Base-by-base conservation (phyloP, 2,797 vertebrate species). In the Lacerta viridis region DNA sequence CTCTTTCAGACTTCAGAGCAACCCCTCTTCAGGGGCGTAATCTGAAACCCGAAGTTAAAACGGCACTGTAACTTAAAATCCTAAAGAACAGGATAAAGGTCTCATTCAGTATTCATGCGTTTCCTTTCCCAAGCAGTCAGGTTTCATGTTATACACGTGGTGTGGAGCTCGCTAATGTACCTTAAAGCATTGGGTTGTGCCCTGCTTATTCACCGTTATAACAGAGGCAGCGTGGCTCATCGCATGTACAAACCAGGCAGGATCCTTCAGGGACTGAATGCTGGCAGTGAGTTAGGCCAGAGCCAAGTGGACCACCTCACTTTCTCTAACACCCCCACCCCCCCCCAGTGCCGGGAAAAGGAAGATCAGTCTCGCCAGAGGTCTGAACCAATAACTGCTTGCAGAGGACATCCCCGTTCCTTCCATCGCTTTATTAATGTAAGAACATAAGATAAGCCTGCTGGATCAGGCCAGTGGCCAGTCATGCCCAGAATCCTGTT, bases 81-180 rank as follows among this genome's bases (percentile, higher is more conserved):
- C 36, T 61, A 3, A 11, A 33, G 41, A 11, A 10, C 36, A 41
- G 59, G 10, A 77, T 2, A 27, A 15, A 55, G n/a, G 69, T 27
- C 61, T 68, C 75, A 69, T 79, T n/a, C 76, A 79, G 76, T 69
- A 86, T 86, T 79, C 29, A 69, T 86, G 75, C 23, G 13, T 25
- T 81, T 81, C 29, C 39, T 46, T 75, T 75, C 15, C 41, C n/a
- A 64, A 55, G 20, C 71, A 10, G 20, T 2, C 29, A 43, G 36
- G 80, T 46, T 36, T 76, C 61, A 25, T 20, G 59, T 11, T 66
- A 3, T 76, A 33, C n/a, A 0, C 3, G 3, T 11, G 27, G 50
- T 39, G 1, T 27, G 50, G 61, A 74, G 72, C 27, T 46, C 18
- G 18, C 7, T 33, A 7, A 25, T 33, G 27, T 15, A 33, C 69